Percentiles rank a stretch among this genome's conserved stretches.
phyloP scores from a whole-genome alignment of 2,797 vertebrate genomes.

The Threskiornis aethiopicus region DNA sequence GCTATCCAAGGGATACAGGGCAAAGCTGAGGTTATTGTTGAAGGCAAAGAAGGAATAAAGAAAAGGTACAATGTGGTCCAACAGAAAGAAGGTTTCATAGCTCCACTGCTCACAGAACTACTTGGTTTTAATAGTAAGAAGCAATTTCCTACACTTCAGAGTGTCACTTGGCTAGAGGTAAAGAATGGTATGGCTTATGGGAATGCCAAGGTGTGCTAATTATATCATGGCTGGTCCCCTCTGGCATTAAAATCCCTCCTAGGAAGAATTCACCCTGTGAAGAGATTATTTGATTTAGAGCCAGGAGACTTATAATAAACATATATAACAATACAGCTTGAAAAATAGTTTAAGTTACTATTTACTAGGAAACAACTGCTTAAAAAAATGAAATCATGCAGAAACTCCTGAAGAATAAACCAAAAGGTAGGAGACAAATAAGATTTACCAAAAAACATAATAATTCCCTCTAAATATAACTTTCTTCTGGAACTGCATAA shows the following conservation, averaged over 20 bases:
- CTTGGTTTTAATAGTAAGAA: not conserved
- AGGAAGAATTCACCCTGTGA: not conserved
- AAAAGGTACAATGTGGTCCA: not conserved
- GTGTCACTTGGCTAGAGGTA: not conserved
- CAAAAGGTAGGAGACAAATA: not conserved
- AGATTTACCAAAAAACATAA: not conserved
- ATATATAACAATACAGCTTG: not conserved
- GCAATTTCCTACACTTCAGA: not conserved
- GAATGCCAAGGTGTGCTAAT: constrained; percentile 30
- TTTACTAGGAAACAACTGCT: not conserved
- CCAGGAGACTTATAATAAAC: not conserved
- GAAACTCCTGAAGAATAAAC: not conserved
- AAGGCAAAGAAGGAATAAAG: not conserved
- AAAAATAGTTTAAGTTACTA: not conserved
- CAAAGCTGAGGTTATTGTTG: not conserved
- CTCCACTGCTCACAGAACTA: not conserved
- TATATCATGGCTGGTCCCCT: not conserved
- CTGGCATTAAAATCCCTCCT: not conserved
- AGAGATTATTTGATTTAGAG: not conserved
- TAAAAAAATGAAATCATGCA: not conserved
- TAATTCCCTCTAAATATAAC: not conserved
- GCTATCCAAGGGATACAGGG: not conserved
- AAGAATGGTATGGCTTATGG: not conserved
- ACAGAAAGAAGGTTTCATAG: not conserved
- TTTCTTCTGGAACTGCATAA: not conserved